These are phyloP conservation scores for Xyrichtys novacula DNA, from an alignment of 2,797 vertebrate species.

Conservation along the genomic window DNA sequence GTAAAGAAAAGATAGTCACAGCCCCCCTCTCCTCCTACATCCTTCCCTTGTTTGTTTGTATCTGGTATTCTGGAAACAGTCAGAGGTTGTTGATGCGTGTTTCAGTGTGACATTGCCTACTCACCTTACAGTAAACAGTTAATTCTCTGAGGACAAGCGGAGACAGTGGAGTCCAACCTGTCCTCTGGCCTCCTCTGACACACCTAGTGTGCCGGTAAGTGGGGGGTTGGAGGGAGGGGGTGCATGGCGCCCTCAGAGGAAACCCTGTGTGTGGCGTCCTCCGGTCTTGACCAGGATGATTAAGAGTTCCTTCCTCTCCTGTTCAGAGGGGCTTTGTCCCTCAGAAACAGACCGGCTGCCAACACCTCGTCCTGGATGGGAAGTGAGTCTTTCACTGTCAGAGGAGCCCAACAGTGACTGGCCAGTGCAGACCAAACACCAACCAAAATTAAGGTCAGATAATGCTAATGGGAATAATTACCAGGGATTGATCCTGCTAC, in stretches of 20 bases:
- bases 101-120: constrained; percentile 16
- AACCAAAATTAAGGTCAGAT: neutral
- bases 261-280: constrained; percentile 70
- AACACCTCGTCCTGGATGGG: constrained; percentile 75
- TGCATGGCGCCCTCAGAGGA: constrained; percentile 72
- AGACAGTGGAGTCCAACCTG: constrained; percentile 44
- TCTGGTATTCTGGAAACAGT: constrained; percentile 67
- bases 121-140: constrained; percentile 56
- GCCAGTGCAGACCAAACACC: constrained; percentile 37
- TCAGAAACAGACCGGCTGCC: constrained; percentile 82
- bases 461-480: constrained; percentile 37
- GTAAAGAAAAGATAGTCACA: constrained; percentile 56
- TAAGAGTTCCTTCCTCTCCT: constrained; percentile 83
- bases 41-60: constrained; percentile 84
- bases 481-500: constrained; percentile 28
- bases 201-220: constrained; percentile 63
- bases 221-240: constrained; percentile 18
- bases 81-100: constrained; percentile 46
- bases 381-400: constrained; percentile 67
- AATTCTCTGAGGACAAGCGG: constrained; percentile 47
- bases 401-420: constrained; percentile 23
- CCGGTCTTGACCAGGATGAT: constrained; percentile 77
- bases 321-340: constrained; percentile 72
- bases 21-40: constrained; percentile 60
- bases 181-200: constrained; percentile 43